Evolutionary conservation across 2,113 vertebrate genomes (phyloP).

Genomic region (Euleptes europaea): DNA sequence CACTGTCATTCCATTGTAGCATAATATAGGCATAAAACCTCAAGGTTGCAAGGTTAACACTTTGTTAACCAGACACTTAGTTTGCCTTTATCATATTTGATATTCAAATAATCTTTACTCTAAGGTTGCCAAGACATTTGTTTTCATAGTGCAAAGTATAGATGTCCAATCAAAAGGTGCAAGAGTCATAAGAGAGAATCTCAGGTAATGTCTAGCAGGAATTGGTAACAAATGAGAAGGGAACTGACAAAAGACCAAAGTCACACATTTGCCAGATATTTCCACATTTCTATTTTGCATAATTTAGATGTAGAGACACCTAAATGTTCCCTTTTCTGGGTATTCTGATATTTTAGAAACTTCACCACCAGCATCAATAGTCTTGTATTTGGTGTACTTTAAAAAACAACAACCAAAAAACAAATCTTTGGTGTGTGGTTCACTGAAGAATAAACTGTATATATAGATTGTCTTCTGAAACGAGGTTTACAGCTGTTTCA

Average conservation of each 20-base stretch:
- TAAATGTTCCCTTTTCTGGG: conserved; percentile 2
- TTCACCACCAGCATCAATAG: conserved; percentile 3
- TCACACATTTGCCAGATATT: neutral
- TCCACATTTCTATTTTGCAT: neutral
- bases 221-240: conserved; percentile 27
- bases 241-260: conserved; percentile 56
- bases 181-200: neutral
- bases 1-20: neutral
- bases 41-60: neutral
- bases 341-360: neutral
- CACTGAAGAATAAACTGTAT: neutral
- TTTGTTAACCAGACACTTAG: neutral
- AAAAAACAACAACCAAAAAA: neutral
- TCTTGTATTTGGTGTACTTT: neutral
- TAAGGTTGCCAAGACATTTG: neutral
- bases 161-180: neutral
- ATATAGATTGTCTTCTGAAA: neutral
- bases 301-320: neutral
- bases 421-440: conserved; percentile 25
- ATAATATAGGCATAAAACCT: neutral
- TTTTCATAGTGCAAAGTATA: neutral
- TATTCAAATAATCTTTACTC: neutral
- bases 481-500: neutral
- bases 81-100: neutral
- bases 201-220: conserved; percentile 60